phyloP scores from a whole-genome alignment of 2,888 invertebrate species.

The Camponotus fellah region DNA sequence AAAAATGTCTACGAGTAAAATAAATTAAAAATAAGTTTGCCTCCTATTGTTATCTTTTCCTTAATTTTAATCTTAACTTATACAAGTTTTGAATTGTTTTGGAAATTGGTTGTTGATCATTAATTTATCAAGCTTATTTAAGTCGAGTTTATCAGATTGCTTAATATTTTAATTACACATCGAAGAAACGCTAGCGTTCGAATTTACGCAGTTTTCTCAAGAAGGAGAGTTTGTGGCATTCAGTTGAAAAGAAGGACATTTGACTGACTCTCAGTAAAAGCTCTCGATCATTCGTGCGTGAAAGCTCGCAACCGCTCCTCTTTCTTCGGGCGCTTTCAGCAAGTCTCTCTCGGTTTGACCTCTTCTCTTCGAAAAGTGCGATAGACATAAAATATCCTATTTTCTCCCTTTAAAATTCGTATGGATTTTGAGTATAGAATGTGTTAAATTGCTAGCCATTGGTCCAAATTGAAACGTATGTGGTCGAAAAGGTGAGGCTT shows the following conservation, averaged over 20 bases:
- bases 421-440: slow-evolving; percentile 14
- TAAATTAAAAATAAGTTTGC: not conserved
- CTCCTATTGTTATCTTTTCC: not conserved
- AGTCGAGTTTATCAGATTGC: slow-evolving; percentile 33
- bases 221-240: slow-evolving; percentile 31
- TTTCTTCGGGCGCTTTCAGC: slow-evolving; percentile 33
- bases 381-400: not conserved
- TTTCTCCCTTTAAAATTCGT: slow-evolving; percentile 1
- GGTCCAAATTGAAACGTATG: not conserved
- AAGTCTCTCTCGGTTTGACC: slow-evolving; percentile 17
- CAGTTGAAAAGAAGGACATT: slow-evolving; percentile 47
- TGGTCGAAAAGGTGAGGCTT: no score
- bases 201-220: slow-evolving; percentile 37
- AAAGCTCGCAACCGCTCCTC: slow-evolving; percentile 44
- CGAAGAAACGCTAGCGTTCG: not conserved
- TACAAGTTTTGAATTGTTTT: not conserved
- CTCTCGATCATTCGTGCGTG: slow-evolving; percentile 58
- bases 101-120: not conserved
- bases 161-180: slow-evolving; percentile 45
- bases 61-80: not conserved
- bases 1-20: not conserved
- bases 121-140: not conserved
- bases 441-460: not conserved
- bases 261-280: slow-evolving; percentile 58
- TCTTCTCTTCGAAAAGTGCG: not conserved